phyloP scores from a whole-genome alignment of 2,113 vertebrate species.

The Herpailurus yagouaroundi region DNA sequence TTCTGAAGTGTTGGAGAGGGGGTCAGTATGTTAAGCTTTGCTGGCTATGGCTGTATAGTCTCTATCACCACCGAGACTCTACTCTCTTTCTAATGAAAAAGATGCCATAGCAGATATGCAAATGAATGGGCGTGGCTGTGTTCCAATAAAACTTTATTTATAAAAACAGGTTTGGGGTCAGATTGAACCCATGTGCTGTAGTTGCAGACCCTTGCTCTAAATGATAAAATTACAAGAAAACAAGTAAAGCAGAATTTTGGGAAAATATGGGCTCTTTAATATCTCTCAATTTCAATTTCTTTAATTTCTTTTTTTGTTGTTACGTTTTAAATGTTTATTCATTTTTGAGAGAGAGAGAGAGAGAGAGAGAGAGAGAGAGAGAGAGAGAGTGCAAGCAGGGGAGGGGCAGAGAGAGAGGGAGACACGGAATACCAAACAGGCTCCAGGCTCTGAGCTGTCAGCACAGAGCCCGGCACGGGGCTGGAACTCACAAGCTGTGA shows the following conservation, averaged over 20 bases:
- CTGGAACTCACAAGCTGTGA: too few species aligned
- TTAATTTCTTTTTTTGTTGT: neutral
- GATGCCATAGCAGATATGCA: neutral
- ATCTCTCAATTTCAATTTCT: conserved; percentile 1
- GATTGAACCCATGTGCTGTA: neutral
- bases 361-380: too few species aligned
- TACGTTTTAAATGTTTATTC: too few species aligned
- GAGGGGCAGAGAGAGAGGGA: too few species aligned
- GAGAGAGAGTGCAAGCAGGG: too few species aligned
- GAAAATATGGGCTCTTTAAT: neutral
- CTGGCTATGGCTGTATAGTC: neutral
- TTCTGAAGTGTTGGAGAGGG: neutral
- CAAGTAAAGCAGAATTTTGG: neutral
- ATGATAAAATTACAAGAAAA: neutral
- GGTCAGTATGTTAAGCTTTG: neutral
- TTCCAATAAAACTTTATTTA: neutral
- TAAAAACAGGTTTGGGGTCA: neutral
- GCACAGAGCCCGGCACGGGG: too few species aligned
- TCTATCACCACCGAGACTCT: neutral
- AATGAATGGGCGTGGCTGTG: neutral
- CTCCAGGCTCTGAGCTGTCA: too few species aligned
- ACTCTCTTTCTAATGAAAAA: neutral
- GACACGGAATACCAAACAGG: too few species aligned
- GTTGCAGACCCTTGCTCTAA: neutral
- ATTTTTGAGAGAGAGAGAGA: too few species aligned